Base-by-base conservation (phyloP, 1,140 invertebrate species). In the Chrysomallon squamiferum region DNA sequence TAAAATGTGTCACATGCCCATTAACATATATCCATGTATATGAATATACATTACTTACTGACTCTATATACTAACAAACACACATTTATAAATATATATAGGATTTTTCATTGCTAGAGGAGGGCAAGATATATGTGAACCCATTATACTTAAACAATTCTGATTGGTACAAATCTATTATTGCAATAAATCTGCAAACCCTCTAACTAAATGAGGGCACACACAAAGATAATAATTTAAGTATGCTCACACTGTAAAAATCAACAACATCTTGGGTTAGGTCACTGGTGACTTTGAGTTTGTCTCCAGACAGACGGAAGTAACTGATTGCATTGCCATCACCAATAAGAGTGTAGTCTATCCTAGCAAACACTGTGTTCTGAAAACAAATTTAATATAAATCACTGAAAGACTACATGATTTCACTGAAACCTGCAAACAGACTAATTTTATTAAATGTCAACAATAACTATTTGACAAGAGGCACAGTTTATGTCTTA, bases 261-360 rank as follows among this genome's bases (percentile, higher is more conserved):
- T 66, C 49, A 18, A 49, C 58, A 43, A 20, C 27, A 43, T 47
- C 22, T 29, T 15, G 15, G 33, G 32, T 41, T 5, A 60, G 25
- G 25, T 18, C 27, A 30, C 18, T 38, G 11, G 4, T 29, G 11
- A 30, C 61, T 20, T 11, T 61, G 22, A 78, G 71, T 58, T 60
- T 65, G 5, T 50, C 47, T 1, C 43, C 29, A 43, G 71, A 59
- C 27, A 82, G 68, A 18, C 32, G 25, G 61, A 82, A 80, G 49
- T 62, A 76, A 13, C 58, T 50, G 43, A 68, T 43, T 9, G 77
- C 64, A 0, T 64, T 67, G 66, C 76, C 80, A 72, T 82, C 80
- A 27, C 80, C 80, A 70, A 79, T 76, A 25, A 80, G 59, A 9
- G 52, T 59, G 63, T 78, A 82, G 0, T 15, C 32, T 18, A 81